Conservation (phyloP, 2,113 vertebrate genomes). For the Ptilorrhoa leucosticta region DNA sequence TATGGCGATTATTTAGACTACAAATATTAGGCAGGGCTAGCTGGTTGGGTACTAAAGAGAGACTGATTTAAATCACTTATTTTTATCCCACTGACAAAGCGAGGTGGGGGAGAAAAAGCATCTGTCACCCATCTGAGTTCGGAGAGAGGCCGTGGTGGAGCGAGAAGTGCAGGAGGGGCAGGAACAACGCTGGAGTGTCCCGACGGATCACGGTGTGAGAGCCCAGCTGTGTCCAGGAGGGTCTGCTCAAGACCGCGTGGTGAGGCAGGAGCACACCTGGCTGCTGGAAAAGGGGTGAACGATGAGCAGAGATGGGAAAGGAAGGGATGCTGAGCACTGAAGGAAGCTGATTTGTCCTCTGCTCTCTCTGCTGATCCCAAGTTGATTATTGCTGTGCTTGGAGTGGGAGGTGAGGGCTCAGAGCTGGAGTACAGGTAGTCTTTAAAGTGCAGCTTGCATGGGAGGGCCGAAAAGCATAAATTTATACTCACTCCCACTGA, state of each 20-base stretch:
- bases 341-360: background rate
- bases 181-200: rapidly evolving
- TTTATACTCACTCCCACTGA: background rate
- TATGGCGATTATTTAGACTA: constrained; percentile 49
- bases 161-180: background rate
- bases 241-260: rapidly evolving
- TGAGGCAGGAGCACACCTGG: background rate
- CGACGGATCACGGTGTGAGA: rapidly evolving
- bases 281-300: background rate
- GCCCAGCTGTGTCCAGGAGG: background rate
- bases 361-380: background rate
- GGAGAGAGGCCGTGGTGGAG: background rate
- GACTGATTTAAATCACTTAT: constrained; percentile 39
- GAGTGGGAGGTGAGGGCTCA: background rate
- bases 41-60: background rate
- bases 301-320: background rate
- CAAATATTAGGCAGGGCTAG: constrained; percentile 49
- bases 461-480: background rate
- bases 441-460: background rate
- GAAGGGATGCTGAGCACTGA: background rate
- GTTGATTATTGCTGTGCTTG: background rate
- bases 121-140: constrained; percentile 31
- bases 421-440: background rate
- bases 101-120: constrained; percentile 1
- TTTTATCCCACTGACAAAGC: constrained; percentile 45